phyloP scores from a whole-genome alignment of 53 echinoderm and acorn worm species.

The Holothuria leucospilota region DNA sequence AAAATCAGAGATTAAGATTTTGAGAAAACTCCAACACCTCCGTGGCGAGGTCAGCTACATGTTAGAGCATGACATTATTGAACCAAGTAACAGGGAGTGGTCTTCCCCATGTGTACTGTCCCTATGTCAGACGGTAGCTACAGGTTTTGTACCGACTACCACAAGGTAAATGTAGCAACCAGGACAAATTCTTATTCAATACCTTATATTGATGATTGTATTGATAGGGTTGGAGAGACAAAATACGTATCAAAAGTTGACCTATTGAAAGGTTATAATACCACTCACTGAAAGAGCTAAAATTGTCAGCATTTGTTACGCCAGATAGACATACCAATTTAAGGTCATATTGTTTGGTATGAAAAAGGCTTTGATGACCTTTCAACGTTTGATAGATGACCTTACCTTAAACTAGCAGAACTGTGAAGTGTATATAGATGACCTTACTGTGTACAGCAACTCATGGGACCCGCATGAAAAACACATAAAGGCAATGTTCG shows the following conservation, averaged over 20 bases:
- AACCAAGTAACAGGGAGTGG: slow-evolving; percentile 58
- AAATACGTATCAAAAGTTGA: slow-evolving; percentile 50
- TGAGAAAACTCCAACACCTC: too few relatives aligned
- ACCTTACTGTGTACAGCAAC: too few relatives aligned
- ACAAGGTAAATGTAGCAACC: too few relatives aligned
- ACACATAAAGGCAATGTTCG: not conserved
- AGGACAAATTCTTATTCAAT: too few relatives aligned
- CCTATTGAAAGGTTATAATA: slow-evolving; percentile 58
- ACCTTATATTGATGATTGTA: too few relatives aligned
- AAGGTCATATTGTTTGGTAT: slow-evolving; percentile 59
- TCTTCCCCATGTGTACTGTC: too few relatives aligned
- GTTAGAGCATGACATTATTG: slow-evolving; percentile 61
- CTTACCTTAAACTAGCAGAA: not conserved
- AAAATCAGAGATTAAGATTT: too few relatives aligned
- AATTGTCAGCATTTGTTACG: slow-evolving; percentile 59
- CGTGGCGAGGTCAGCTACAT: too few relatives aligned
- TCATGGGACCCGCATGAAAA: slow-evolving; percentile 20
- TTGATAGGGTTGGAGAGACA: slow-evolving; percentile 53
- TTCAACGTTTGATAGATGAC: too few relatives aligned
- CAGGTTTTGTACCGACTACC: slow-evolving; percentile 67
- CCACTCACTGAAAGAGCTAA: slow-evolving; percentile 56
- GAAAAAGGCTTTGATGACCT: slow-evolving; percentile 58
- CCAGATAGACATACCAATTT: slow-evolving; percentile 41
- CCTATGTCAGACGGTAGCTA: slow-evolving; percentile 50
- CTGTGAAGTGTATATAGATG: slow-evolving; percentile 16